A percentile compares a stretch with the other conserved stretches of the same genome.
Evolutionary conservation across 2,113 vertebrate species (phyloP).

Genomic region (Silurus meridionalis): DNA sequence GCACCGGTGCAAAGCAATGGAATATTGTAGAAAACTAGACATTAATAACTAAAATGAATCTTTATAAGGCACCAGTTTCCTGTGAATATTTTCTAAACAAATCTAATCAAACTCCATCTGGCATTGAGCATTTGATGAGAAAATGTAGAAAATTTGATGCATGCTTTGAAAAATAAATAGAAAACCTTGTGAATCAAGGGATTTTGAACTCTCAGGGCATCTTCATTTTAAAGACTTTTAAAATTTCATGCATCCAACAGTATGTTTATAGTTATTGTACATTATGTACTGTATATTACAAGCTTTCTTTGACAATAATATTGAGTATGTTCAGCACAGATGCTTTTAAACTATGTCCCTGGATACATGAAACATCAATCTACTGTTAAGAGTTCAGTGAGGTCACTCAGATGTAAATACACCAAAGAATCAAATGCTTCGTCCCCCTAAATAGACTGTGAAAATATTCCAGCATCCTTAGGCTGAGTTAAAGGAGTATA

Average conservation of each 20-base stretch:
- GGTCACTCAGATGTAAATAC: background rate
- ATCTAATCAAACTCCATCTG: conserved; percentile 7
- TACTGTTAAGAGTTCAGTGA: background rate
- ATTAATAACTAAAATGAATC: background rate
- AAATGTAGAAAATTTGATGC: background rate
- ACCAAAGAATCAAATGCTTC: background rate
- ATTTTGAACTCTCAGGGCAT: background rate
- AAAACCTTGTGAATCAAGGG: background rate
- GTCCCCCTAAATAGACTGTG: background rate
- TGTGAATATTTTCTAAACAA: conserved; percentile 56
- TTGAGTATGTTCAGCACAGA: background rate
- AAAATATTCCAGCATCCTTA: background rate
- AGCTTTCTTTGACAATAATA: background rate
- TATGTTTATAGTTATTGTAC: background rate
- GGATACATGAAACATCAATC: background rate
- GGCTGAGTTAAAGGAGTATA: background rate
- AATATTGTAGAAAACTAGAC: background rate
- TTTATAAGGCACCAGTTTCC: background rate
- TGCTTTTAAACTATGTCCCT: background rate
- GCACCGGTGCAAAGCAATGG: background rate
- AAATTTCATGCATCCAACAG: background rate
- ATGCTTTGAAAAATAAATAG: background rate
- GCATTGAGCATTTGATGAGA: background rate
- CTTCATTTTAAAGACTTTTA: background rate
- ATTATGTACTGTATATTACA: background rate